Percentiles rank a stretch among this genome's conserved stretches.
These are phyloP conservation scores for Dendrocincla fuliginosa DNA, from an alignment of 2,797 vertebrate genomes.

Conservation along the genomic window DNA sequence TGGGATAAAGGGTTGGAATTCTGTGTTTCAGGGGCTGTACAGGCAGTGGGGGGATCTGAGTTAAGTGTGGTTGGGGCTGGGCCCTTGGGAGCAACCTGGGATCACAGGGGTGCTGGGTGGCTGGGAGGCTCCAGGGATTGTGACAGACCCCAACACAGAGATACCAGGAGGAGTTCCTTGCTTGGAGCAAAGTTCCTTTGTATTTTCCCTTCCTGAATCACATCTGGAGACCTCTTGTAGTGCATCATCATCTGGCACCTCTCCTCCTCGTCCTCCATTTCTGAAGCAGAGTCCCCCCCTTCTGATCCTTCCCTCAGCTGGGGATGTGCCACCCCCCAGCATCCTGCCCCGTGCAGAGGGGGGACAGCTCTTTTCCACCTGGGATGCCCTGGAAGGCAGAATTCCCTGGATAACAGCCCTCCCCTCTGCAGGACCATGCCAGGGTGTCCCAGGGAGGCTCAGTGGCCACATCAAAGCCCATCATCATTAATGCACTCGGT, in stretches of 20 bases:
- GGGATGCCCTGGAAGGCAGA: neutral
- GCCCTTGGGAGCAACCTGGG: rapidly evolving
- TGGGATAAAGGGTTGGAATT: neutral
- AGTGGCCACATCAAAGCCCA: neutral
- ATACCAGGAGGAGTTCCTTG: neutral
- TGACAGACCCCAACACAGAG: rapidly evolving
- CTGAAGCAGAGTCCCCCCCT: neutral
- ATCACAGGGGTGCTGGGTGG: neutral
- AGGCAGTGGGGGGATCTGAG: neutral
- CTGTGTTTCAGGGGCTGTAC: neutral
- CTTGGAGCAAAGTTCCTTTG: neutral
- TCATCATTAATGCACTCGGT: rapidly evolving
- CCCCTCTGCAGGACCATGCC: rapidly evolving
- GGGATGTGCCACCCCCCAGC: neutral
- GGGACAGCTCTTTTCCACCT: rapidly evolving
- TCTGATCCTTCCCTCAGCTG: neutral
- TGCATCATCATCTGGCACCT: neutral
- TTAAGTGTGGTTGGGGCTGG: rapidly evolving
- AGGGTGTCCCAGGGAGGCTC: neutral
- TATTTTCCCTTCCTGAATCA: neutral
- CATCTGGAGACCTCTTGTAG: neutral
- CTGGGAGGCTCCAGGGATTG: neutral
- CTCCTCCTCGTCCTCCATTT: neutral
- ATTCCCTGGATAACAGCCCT: neutral
- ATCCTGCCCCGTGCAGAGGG: neutral